Base-by-base conservation (phyloP, 2,888 invertebrate genomes). In the Cataglyphis rosenhaueri region DNA sequence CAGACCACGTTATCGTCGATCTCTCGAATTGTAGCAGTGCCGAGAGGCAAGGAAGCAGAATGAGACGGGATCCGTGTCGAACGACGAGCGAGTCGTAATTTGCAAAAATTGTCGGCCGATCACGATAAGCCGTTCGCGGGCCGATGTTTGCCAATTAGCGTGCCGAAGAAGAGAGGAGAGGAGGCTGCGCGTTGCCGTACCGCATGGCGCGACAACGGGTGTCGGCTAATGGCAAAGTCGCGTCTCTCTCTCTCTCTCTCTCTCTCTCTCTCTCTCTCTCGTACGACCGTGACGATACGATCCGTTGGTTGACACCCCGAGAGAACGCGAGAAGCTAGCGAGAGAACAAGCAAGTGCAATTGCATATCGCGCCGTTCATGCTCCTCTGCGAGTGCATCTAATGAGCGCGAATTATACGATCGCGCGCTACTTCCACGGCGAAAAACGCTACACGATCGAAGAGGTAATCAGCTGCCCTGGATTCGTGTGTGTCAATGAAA, bases 71-170 rank as follows among this genome's bases (percentile, higher is more conserved):
- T 12, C 57, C 32, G 57, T 70, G 78, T 78, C 70, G 78, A 76
- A 66, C 76, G 66, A 57, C 66, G 66, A 70, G 88, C 64, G 83
- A 70, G 82, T 59, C 68, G 89, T 92, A 92, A 92, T 92, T 92
- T 90, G 91, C 90, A 92, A 92, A 92, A 93, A 92, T 92, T 88
- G 86, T 84, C 61, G 87, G 88, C 88, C 92, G 91, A 92, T 92
- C 92, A 91, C 91, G 93, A 92, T 93, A 92, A 91, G 90, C 90
- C 82, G 71, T 87, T 59, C 71, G 86, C 85, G 85, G 85, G 85
- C 86, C 92, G 91, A 92, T 93, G 92, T 93, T 92, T 92, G 92
- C 93, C 92, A 93, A 93, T 93, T 93, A 93, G 90, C 88, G 88
- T 89, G 86, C 70, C 84, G 59, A 62, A 71, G 38, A 57, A 38